These are phyloP conservation scores for Sander lucioperca DNA, from an alignment of 2,113 vertebrate genomes.

Conservation along the genomic window DNA sequence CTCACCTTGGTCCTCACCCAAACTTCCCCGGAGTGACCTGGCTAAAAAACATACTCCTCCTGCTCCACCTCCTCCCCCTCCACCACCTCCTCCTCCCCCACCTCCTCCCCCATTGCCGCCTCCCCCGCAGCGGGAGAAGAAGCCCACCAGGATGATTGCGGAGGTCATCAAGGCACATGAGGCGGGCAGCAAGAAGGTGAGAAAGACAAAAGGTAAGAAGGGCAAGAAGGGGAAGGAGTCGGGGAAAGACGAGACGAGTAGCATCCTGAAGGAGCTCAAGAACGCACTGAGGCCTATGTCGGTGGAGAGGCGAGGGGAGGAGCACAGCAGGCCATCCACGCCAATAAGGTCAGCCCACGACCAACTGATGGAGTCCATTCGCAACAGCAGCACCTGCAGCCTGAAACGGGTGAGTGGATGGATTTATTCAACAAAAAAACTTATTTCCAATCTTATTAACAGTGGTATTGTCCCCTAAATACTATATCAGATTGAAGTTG, in stretches of 20 bases:
- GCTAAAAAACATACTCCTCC: constrained; percentile 77
- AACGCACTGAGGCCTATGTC: constrained; percentile 90
- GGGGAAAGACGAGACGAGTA: constrained; percentile 78
- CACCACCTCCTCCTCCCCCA: constrained; percentile 75
- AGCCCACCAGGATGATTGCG: constrained; percentile 92
- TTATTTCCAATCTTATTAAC: background rate
- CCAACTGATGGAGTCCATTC: constrained; percentile 95
- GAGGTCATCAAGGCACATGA: constrained; percentile 95
- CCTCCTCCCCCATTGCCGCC: constrained; percentile 60
- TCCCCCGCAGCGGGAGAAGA: constrained; percentile 59
- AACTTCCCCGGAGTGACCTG: constrained; percentile 71
- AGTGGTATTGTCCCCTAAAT: background rate
- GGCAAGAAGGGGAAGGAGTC: constrained; percentile 55
- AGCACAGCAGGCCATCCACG: constrained; percentile 91
- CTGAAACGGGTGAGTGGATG: constrained; percentile 87
- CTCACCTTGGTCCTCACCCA: constrained; percentile 92
- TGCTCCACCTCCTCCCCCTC: constrained; percentile 66
- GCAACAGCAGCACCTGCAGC: constrained; percentile 86
- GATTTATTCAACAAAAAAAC: background rate
- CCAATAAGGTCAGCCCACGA: constrained; percentile 92
- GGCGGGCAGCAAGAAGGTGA: constrained; percentile 79
- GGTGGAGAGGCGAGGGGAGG: constrained; percentile 87
- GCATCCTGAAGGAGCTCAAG: constrained; percentile 93
- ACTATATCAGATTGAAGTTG: background rate
- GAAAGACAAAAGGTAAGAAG: constrained; percentile 87